Conservation (phyloP, 2,797 vertebrate genomes). For the Acanthornis magna region DNA sequence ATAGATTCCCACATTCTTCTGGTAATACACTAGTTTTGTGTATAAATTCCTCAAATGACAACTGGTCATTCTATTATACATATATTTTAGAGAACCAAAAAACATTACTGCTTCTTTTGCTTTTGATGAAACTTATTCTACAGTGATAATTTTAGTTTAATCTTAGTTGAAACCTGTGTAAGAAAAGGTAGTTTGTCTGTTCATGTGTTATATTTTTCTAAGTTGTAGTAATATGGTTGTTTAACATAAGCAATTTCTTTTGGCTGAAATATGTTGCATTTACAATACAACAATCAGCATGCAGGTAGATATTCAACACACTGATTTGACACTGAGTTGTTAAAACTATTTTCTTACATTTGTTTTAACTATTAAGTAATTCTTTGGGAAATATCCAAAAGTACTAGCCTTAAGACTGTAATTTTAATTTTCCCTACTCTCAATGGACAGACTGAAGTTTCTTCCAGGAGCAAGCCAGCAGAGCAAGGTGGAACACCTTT, state of each 20-base stretch:
- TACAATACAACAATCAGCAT: background rate
- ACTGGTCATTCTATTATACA: background rate
- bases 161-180: background rate
- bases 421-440: background rate
- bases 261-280: background rate
- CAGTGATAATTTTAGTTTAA: too few species aligned
- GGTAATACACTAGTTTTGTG: background rate
- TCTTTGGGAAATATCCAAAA: background rate
- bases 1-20: background rate
- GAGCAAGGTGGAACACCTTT: background rate
- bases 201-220: background rate
- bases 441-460: background rate
- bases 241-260: background rate
- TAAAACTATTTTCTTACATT: background rate
- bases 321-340: background rate
- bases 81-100: background rate
- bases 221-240: background rate
- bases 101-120: background rate
- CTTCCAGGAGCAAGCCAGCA: background rate
- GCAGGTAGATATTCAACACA: background rate
- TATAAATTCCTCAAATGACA: background rate
- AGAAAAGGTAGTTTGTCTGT: background rate
- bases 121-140: background rate
- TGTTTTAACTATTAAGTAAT: background rate
- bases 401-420: background rate